phyloP scores from a whole-genome alignment of 2,113 vertebrate genomes.

The Cygnus buccinator region DNA sequence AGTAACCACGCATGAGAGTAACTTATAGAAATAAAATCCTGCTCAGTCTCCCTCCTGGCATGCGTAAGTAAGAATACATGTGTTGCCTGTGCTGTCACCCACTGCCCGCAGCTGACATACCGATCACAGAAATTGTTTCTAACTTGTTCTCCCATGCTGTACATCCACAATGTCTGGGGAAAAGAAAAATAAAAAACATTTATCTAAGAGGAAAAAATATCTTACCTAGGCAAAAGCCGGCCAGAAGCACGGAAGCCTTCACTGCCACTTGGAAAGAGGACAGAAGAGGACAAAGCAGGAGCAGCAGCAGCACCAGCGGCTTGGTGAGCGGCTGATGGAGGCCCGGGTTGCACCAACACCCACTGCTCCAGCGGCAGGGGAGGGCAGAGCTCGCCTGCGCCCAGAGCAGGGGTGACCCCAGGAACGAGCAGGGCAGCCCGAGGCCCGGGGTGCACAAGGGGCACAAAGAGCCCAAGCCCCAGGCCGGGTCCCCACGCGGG shows the following conservation, averaged over 20 bases:
- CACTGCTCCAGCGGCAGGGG: not conserved
- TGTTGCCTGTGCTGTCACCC: not conserved
- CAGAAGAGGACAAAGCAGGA: not conserved
- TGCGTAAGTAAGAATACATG: not conserved
- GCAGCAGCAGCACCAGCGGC: too few species aligned
- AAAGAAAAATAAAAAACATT: not conserved
- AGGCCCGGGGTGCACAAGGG: not conserved
- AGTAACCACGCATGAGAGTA: accelerated
- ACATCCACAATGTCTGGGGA: too few species aligned
- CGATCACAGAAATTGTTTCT: not conserved
- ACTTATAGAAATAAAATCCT: not conserved
- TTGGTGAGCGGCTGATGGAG: not conserved
- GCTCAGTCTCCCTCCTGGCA: not conserved
- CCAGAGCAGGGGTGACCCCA: not conserved
- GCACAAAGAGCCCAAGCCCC: not conserved
- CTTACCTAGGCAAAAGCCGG: not conserved
- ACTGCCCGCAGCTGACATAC: not conserved
- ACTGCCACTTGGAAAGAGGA: too few species aligned
- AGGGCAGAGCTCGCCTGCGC: not conserved
- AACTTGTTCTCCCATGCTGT: too few species aligned
- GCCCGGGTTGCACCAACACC: not conserved
- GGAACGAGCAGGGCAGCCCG: not conserved
- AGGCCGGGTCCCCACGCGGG: not conserved
- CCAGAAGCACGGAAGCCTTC: not conserved
- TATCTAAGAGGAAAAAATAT: not conserved